Percentiles rank a stretch among this genome's conserved stretches.
Conservation (phyloP, 2,113 vertebrate species). For the Anas platyrhynchos region DNA sequence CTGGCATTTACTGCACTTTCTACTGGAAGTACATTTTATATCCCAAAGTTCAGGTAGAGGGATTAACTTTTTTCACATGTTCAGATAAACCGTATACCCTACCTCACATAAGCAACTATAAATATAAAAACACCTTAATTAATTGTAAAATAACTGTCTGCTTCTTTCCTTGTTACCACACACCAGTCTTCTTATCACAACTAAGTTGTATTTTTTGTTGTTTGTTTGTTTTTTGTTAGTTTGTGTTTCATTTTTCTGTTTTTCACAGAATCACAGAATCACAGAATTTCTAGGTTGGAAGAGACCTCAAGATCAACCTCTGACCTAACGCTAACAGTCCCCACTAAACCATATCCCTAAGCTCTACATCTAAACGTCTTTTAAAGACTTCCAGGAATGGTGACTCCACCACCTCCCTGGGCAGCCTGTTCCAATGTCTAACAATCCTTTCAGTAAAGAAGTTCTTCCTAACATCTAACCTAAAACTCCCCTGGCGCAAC, state of each 20-base stretch:
- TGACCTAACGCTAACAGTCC: too few relatives aligned
- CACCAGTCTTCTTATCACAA: not conserved
- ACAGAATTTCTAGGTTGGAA: too few relatives aligned
- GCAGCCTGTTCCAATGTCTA: too few relatives aligned
- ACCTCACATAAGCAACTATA: not conserved
- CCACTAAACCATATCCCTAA: too few relatives aligned
- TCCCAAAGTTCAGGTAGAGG: conserved; percentile 2
- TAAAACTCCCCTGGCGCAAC: too few relatives aligned
- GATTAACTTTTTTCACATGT: conserved; percentile 22
- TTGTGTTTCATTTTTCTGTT: not conserved
- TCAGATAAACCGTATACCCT: conserved; percentile 13
- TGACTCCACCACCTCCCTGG: too few relatives aligned
- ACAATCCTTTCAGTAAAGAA: too few relatives aligned
- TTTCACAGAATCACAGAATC: not conserved
- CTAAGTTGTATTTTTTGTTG: too few relatives aligned
- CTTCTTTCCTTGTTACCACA: not conserved
- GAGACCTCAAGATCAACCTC: too few relatives aligned
- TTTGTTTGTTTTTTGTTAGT: not conserved
- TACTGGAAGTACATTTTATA: conserved; percentile 22
- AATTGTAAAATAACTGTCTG: not conserved
- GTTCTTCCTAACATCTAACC: too few relatives aligned
- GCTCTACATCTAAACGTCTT: too few relatives aligned
- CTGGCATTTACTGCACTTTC: conserved; percentile 51
- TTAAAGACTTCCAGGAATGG: too few relatives aligned
- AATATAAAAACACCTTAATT: not conserved